Conservation (phyloP, 2,113 vertebrate genomes). For the Saimiri boliviensis region DNA sequence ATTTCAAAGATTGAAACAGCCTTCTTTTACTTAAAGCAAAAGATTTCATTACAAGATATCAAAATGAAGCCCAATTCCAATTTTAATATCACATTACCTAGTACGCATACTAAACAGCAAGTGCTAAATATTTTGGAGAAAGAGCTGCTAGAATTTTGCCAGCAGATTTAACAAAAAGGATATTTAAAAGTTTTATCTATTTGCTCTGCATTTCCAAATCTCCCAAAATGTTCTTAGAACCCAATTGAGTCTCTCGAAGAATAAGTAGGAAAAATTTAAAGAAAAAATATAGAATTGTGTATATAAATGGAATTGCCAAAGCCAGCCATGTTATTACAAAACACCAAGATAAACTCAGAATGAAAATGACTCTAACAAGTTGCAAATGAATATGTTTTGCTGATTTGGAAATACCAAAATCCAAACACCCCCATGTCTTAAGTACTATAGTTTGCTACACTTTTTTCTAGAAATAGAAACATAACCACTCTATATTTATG, state of each 20-base stretch:
- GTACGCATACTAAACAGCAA: background rate
- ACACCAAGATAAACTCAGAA: slow-evolving; percentile 44
- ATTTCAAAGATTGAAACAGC: background rate
- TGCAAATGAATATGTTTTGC: slow-evolving; percentile 52
- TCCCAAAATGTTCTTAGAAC: slow-evolving; percentile 12
- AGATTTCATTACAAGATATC: background rate
- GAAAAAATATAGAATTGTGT: background rate
- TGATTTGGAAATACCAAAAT: slow-evolving; percentile 66
- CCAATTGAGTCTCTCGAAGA: slow-evolving; percentile 29
- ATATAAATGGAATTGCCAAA: background rate
- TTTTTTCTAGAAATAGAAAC: slow-evolving; percentile 84
- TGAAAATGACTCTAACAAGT: slow-evolving; percentile 46
- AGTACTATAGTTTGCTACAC: slow-evolving; percentile 60
- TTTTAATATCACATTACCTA: slow-evolving; percentile 1
- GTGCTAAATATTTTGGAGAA: background rate
- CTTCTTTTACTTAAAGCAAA: slow-evolving; percentile 31
- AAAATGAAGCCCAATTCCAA: slow-evolving; percentile 11
- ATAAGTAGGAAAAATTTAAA: background rate
- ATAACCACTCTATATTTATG: slow-evolving; percentile 82
- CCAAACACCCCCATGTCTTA: slow-evolving; percentile 68
- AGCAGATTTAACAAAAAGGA: background rate
- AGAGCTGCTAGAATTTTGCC: background rate
- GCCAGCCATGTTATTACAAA: slow-evolving; percentile 33
- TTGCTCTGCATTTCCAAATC: background rate
- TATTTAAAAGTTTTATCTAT: background rate